phyloP scores from a whole-genome alignment of 2,888 invertebrate genomes.

The Yponomeuta malinellus region DNA sequence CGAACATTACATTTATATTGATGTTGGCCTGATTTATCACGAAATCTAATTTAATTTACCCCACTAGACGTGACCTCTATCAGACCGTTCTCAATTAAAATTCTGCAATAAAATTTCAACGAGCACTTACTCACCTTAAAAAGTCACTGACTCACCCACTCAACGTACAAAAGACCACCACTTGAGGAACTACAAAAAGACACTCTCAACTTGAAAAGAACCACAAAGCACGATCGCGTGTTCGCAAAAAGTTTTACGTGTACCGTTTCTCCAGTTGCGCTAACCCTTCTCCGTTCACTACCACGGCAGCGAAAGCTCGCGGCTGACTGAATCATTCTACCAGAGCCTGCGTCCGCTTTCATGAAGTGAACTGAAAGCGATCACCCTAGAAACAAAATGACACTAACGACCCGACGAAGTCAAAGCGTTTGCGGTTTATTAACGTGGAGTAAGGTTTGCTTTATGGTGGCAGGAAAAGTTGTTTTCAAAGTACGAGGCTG shows the following conservation, averaged over 20 bases:
- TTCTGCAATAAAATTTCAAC: no score
- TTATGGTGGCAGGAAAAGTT: constrained; percentile 31
- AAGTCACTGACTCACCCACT: constrained; percentile 23
- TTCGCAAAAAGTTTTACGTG: constrained; percentile 51
- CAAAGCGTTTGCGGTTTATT: constrained; percentile 22
- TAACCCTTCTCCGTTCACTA: constrained; percentile 32
- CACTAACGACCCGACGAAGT: constrained; percentile 26
- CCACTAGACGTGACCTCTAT: no score
- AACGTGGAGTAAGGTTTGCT: constrained; percentile 14
- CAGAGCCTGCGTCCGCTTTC: constrained; percentile 61
- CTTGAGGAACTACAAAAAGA: not conserved
- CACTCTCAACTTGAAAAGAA: not conserved
- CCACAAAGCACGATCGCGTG: not conserved
- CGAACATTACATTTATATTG: no score
- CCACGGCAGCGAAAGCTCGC: constrained; percentile 63
- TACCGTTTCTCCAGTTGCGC: constrained; percentile 21
- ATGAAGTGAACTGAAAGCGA: constrained; percentile 69
- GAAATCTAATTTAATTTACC: no score
- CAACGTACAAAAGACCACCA: constrained; percentile 19
- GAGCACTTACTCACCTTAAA: constrained; percentile 13
- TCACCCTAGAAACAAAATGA: constrained; percentile 30
- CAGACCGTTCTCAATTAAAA: no score
- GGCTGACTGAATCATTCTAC: constrained; percentile 62
- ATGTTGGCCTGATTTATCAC: no score
- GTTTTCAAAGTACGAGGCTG: constrained; percentile 70